phyloP scores from a whole-genome alignment of 2,888 invertebrate species.

The Macaria liturata region DNA sequence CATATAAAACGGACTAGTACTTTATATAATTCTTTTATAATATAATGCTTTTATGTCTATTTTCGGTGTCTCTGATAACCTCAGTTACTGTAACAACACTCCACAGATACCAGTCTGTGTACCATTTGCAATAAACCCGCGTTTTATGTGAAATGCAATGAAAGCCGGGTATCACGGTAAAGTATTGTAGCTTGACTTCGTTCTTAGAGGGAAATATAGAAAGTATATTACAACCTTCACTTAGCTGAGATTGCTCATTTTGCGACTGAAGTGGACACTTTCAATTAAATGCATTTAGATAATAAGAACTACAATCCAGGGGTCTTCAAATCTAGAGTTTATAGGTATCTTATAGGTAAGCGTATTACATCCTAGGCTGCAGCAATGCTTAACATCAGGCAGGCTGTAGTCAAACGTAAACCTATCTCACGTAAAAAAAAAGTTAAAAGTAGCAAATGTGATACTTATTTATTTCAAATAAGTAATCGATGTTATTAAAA shows the following conservation, averaged over 20 bases:
- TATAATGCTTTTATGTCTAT: too few relatives aligned
- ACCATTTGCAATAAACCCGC: slow-evolving; percentile 35
- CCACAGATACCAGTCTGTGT: background rate
- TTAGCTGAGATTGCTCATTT: slow-evolving; percentile 13
- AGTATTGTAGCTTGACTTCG: slow-evolving; percentile 25
- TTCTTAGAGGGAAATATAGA: slow-evolving; percentile 21
- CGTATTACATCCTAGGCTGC: too few relatives aligned
- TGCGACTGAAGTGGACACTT: slow-evolving; percentile 4
- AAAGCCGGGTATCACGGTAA: slow-evolving; percentile 23
- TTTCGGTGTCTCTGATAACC: too few relatives aligned
- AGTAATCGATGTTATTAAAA: too few relatives aligned
- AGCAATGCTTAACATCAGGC: too few relatives aligned
- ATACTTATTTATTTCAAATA: too few relatives aligned
- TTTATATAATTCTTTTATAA: too few relatives aligned
- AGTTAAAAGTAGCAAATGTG: background rate
- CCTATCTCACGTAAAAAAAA: background rate
- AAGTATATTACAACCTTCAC: slow-evolving; percentile 21
- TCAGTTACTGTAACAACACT: slow-evolving; percentile 4
- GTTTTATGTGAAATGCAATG: slow-evolving; percentile 34
- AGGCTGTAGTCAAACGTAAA: too few relatives aligned
- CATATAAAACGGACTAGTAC: too few relatives aligned
- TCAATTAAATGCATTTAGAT: slow-evolving; percentile 1
- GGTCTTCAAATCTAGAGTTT: too few relatives aligned
- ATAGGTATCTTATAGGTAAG: too few relatives aligned
- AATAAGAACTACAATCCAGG: background rate